A percentile compares a stretch with the other conserved stretches of the same genome.
These are phyloP conservation scores for Drosophila austrosaltans DNA, from an alignment of 2,888 invertebrate species.

Conservation along the genomic window DNA sequence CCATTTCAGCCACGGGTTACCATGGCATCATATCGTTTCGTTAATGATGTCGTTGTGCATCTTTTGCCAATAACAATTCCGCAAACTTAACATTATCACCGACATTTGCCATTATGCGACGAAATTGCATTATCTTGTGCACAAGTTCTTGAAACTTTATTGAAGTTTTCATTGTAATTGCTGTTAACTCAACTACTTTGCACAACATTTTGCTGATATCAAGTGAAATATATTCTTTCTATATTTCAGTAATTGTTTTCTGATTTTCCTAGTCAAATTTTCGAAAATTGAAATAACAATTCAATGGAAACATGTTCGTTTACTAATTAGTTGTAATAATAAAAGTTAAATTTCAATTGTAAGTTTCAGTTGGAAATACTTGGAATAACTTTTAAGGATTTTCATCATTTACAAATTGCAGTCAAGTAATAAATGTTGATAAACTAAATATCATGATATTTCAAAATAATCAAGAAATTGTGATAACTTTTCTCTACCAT, in stretches of 20 bases:
- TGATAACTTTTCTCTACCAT: too few relatives aligned
- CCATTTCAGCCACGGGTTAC: slow-evolving; percentile 12
- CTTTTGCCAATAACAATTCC: slow-evolving; percentile 41
- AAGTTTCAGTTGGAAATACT: too few relatives aligned
- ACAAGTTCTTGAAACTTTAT: not conserved
- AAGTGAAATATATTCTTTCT: slow-evolving; percentile 26
- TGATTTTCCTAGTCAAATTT: not conserved
- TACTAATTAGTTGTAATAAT: too few relatives aligned
- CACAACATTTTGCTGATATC: slow-evolving; percentile 30
- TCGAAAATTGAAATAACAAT: not conserved
- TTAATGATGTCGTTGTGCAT: slow-evolving; percentile 65
- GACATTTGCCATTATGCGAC: slow-evolving; percentile 23
- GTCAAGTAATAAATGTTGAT: too few relatives aligned
- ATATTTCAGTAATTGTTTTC: slow-evolving; percentile 29
- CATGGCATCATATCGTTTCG: slow-evolving; percentile 28
- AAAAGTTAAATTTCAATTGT: too few relatives aligned
- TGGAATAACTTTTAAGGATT: too few relatives aligned
- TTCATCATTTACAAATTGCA: too few relatives aligned
- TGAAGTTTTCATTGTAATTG: not conserved
- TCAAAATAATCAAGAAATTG: too few relatives aligned
- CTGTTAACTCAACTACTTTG: too few relatives aligned
- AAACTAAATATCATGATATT: too few relatives aligned
- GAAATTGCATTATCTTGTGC: slow-evolving; percentile 23
- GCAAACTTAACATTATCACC: slow-evolving; percentile 52
- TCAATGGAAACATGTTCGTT: too few relatives aligned